Base-by-base conservation (phyloP, 1,140 invertebrate genomes). In the Protaetia brevitarsis region DNA sequence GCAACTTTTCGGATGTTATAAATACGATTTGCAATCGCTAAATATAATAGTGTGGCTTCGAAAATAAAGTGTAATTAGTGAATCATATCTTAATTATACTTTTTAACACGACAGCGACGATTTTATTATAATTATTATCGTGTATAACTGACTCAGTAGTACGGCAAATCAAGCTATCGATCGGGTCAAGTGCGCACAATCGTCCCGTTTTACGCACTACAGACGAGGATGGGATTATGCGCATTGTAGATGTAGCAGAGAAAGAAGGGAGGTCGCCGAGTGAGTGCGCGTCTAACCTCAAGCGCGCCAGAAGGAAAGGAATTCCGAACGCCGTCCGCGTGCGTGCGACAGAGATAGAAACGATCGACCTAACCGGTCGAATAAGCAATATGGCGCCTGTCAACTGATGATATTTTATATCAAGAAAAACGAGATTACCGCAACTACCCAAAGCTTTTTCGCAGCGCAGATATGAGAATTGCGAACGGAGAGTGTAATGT, bases 301-400 rank as follows among this genome's bases (percentile, higher is more conserved):
- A 29, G 29, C 57, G 57, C 29, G 29, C 30, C 30, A n/a, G 13
- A 27, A 13, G 16, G 8, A 27, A 59, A 59, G 26, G 57, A 59
- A 29, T 29, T 7, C 26, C 10, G 13, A 29, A 28, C 11, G 3
- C 27, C 13, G 3, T 29, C 16, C 57, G 57, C n/a, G 26, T 27
- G 26, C 30, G 26, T 31, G 10, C 10, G 16, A 59, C n/a, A 29
- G 13, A 59, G 26, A 59, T 31, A 19, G 6, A 4, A 19, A 11
- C 11, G 26, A 8, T 51, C 41, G 16, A 7, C 13, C 57, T 13
- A 28, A 59, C 26, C 57, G 57, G 41, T 29, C 57, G 29, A 29
- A 31, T 59, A 59, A 59, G 26, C 27, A 59, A 59, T 31, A 59
- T 59, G 57, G 57, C 26, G 57, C 11, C 29, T 59, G 57, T 59